Percentiles rank a stretch among this genome's conserved stretches.
These are phyloP conservation scores for Cepphus grylle DNA, from an alignment of 2,113 vertebrate species.

Conservation along the genomic window DNA sequence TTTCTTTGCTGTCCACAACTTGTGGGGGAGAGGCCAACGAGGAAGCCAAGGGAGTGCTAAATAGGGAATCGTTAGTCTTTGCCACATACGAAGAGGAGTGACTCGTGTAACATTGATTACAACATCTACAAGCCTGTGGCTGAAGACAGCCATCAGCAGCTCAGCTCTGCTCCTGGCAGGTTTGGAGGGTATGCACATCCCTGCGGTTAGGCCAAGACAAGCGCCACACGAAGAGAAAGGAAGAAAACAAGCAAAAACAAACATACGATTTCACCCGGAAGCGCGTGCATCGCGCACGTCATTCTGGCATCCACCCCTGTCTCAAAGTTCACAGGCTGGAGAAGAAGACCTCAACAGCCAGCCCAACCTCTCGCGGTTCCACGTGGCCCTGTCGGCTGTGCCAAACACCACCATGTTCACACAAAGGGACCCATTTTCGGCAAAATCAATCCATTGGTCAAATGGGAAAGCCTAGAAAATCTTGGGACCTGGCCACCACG, in stretches of 20 bases:
- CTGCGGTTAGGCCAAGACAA: neutral
- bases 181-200: neutral
- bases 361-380: neutral
- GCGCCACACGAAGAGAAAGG: neutral
- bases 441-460: neutral
- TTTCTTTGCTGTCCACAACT: neutral
- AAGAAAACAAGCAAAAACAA: neutral
- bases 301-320: neutral
- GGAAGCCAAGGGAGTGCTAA: neutral
- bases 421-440: too few relatives aligned
- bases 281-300: fast-evolving
- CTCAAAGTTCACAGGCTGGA: neutral
- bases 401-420: neutral
- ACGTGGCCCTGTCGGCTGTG: fast-evolving
- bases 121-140: neutral
- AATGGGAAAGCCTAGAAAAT: neutral
- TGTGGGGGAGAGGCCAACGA: neutral
- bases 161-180: neutral
- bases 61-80: neutral
- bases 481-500: fast-evolving
- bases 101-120: neutral
- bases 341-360: neutral
- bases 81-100: fast-evolving
- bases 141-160: neutral
- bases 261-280: fast-evolving